phyloP scores from a whole-genome alignment of 2,797 vertebrate species.

The Ibycter americanus region DNA sequence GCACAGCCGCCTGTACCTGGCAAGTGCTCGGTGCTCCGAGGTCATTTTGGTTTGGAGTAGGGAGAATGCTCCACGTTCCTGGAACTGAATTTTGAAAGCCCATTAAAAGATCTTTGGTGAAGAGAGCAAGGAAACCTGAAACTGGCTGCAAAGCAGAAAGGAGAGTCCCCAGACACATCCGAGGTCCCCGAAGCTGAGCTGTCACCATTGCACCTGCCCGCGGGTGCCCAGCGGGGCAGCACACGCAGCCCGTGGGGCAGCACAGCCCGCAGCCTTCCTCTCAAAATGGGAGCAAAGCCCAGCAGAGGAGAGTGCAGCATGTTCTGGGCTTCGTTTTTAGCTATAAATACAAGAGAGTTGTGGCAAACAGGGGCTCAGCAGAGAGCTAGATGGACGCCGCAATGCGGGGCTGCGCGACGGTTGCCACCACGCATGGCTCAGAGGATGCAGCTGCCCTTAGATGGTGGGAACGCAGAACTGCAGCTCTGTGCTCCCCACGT shows the following conservation, averaged over 20 bases:
- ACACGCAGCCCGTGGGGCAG: accelerated
- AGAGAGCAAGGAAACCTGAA: not conserved
- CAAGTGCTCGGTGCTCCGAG: not conserved
- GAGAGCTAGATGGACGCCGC: not conserved
- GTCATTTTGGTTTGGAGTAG: not conserved
- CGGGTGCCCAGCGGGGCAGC: not conserved
- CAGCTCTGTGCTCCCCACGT: not conserved
- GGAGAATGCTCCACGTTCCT: not conserved
- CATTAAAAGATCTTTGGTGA: not conserved
- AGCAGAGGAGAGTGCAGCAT: not conserved
- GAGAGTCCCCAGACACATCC: not conserved
- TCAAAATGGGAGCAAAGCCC: not conserved
- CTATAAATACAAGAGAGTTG: accelerated
- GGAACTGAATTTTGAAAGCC: not conserved
- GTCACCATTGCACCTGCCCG: not conserved
- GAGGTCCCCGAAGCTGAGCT: not conserved
- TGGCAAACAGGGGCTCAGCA: not conserved
- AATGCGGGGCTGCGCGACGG: not conserved
- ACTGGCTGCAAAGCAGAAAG: not conserved
- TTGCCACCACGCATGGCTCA: accelerated
- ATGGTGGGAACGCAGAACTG: too few relatives aligned
- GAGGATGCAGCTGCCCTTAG: not conserved
- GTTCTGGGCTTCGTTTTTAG: not conserved
- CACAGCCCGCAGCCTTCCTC: not conserved
- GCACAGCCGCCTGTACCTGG: not conserved